phyloP scores from a whole-genome alignment of 2,113 vertebrate genomes.

The Phyllostomus hastatus region DNA sequence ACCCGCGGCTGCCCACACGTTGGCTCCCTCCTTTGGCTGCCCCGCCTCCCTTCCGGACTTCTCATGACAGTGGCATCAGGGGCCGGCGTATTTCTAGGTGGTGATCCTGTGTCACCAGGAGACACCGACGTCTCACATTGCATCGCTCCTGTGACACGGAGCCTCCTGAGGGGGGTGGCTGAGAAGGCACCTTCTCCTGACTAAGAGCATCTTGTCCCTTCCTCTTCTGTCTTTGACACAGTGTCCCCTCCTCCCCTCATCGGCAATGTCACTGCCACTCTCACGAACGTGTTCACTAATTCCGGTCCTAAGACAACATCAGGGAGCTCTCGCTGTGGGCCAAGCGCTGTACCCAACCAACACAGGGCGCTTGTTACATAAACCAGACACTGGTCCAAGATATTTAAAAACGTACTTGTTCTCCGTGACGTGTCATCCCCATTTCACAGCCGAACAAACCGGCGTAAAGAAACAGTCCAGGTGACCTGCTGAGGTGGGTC shows the following conservation, averaged over 20 bases:
- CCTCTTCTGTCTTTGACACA: not conserved
- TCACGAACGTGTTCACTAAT: not conserved
- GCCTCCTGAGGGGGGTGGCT: not conserved
- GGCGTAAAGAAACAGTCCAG: not conserved
- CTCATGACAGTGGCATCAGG: not conserved
- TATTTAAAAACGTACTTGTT: not conserved
- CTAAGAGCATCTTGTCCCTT: not conserved
- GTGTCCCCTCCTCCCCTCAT: not conserved
- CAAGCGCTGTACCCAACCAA: not conserved
- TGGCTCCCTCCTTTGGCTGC: not conserved
- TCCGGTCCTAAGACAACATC: not conserved
- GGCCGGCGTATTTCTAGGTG: not conserved
- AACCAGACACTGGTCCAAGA: not conserved
- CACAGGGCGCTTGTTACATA: not conserved
- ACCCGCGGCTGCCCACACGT: not conserved
- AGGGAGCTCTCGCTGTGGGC: not conserved
- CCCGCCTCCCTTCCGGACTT: not conserved
- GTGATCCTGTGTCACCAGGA: not conserved
- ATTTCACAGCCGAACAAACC: not conserved
- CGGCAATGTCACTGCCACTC: not conserved
- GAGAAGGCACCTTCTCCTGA: not conserved
- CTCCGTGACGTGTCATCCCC: not conserved
- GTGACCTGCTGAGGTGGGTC: not conserved
- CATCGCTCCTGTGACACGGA: not conserved
- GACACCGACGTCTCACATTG: too few relatives aligned